A percentile compares a stretch with the other conserved stretches of the same genome.
These are phyloP conservation scores for Drosophila ohnishii DNA, from an alignment of 1,140 invertebrate species.

Conservation along the genomic window DNA sequence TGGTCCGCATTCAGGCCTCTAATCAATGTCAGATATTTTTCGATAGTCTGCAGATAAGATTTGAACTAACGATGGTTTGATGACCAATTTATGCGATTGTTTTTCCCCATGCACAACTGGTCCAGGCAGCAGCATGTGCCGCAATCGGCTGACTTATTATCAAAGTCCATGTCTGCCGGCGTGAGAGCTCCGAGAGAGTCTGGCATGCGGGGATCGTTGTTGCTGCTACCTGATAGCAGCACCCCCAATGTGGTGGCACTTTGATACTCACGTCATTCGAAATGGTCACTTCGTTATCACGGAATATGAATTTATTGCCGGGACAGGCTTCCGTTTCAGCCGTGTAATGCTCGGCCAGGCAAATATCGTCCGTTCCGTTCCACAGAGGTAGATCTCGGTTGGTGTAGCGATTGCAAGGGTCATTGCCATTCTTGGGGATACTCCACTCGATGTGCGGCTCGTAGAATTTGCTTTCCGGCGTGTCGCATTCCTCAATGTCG, in stretches of 20 bases:
- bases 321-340: constrained; percentile 64
- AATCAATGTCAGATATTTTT: not conserved
- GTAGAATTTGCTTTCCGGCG: constrained; percentile 75
- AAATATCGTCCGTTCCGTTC: constrained; percentile 55
- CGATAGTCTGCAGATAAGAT: constrained; percentile 16
- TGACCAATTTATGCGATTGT: constrained; percentile 1
- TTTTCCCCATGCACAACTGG: not conserved
- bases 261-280: constrained; percentile 81
- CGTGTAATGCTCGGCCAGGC: constrained; percentile 82
- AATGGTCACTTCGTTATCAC: constrained; percentile 72
- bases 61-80: constrained; percentile 5
- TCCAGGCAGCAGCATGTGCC: constrained; percentile 30
- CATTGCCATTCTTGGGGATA: constrained; percentile 81
- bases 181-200: constrained; percentile 25
- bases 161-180: constrained; percentile 63
- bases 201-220: constrained; percentile 25
- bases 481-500: constrained; percentile 86
- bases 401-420: constrained; percentile 84
- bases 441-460: constrained; percentile 85
- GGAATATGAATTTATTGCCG: constrained; percentile 68
- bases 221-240: constrained; percentile 16
- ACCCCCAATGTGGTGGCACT: constrained; percentile 41
- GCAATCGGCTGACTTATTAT: constrained; percentile 65
- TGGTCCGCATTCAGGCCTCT: not conserved
- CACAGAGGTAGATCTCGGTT: constrained; percentile 46